Conservation (phyloP, 2,797 vertebrate genomes). For the Macrochelys suwanniensis region DNA sequence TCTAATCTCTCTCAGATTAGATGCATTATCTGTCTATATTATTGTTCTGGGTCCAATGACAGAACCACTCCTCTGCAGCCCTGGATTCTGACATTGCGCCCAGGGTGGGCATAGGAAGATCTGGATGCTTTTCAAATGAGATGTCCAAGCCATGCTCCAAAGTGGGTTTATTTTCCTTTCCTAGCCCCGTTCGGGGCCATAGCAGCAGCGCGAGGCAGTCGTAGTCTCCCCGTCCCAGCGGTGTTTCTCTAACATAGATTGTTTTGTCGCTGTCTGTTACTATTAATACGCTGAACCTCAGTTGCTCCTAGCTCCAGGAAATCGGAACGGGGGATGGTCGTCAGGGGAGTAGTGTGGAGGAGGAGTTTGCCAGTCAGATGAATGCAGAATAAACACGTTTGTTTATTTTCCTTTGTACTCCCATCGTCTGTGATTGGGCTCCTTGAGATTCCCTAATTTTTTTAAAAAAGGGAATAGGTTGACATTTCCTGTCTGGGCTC, state of each 20-base stretch:
- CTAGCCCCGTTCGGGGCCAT: not conserved
- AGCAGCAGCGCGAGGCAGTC: not conserved
- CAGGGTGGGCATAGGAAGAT: not conserved
- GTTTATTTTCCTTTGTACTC: constrained; percentile 24
- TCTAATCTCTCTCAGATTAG: too few relatives aligned
- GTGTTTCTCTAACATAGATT: not conserved
- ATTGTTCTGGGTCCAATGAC: too few relatives aligned
- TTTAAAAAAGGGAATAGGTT: not conserved
- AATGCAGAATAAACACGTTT: not conserved
- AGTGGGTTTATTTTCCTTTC: not conserved
- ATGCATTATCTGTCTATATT: too few relatives aligned
- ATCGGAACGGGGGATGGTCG: not conserved
- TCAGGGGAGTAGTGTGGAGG: not conserved
- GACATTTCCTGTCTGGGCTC: not conserved
- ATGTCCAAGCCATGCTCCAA: not conserved
- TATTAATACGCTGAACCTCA: constrained; percentile 55
- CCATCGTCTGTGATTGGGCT: not conserved
- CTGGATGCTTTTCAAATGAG: not conserved
- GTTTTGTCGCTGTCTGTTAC: not conserved
- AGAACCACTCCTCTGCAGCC: too few relatives aligned
- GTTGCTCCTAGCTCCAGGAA: constrained; percentile 56
- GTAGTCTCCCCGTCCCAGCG: not conserved
- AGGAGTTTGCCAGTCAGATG: not conserved
- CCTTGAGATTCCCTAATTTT: not conserved
- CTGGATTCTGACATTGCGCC: not conserved